phyloP scores from a whole-genome alignment of 2,113 vertebrate genomes.

The Sander vitreus region DNA sequence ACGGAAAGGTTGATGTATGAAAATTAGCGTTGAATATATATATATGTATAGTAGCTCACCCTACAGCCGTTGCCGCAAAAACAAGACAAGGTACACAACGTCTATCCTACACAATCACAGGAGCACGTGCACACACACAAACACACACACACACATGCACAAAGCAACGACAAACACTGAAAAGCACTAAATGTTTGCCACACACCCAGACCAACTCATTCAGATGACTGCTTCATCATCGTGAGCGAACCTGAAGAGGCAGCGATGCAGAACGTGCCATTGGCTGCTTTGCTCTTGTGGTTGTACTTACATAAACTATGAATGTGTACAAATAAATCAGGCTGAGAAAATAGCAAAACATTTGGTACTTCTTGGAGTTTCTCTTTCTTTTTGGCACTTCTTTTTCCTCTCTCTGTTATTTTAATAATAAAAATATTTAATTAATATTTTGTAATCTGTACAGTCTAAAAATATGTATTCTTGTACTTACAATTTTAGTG shows the following conservation, averaged over 20 bases:
- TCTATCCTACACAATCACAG: constrained; percentile 22
- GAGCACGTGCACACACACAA: neutral
- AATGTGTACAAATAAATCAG: constrained; percentile 1
- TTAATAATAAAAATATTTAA: neutral
- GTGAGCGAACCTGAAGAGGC: constrained; percentile 41
- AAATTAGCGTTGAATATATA: constrained; percentile 47
- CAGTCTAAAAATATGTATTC: neutral
- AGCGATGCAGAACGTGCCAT: constrained; percentile 17
- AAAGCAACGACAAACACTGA: constrained; percentile 17
- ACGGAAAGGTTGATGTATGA: constrained; percentile 33
- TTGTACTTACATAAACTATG: constrained; percentile 23
- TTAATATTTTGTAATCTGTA: neutral
- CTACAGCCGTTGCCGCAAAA: constrained; percentile 47
- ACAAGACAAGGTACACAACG: constrained; percentile 25
- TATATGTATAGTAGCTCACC: constrained; percentile 43
- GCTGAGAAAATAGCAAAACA: neutral
- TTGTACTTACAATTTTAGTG: neutral
- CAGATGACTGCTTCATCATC: constrained; percentile 20
- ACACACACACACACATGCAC: neutral
- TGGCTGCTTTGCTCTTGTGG: constrained; percentile 11
- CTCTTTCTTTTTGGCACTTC: neutral
- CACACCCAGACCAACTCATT: constrained; percentile 18
- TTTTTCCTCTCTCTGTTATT: neutral
- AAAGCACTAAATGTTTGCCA: constrained; percentile 4
- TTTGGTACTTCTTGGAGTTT: constrained; percentile 5